Evolutionary conservation across 2,888 invertebrate species (phyloP), one percentile per base, ranked within the genome.

Genomic region (Caradrina clavipalpis): DNA sequence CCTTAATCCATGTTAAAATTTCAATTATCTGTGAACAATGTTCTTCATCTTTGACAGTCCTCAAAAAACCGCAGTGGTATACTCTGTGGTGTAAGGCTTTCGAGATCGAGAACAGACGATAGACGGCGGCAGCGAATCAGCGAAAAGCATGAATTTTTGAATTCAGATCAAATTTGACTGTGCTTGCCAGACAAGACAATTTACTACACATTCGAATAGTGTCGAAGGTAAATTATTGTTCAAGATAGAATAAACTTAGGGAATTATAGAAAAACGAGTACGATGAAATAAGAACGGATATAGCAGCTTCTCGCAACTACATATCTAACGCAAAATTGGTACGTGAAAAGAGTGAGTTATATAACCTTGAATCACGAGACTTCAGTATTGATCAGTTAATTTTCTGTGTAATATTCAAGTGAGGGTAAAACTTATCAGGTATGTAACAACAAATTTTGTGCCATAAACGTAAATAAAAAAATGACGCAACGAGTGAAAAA

Each of bases 361-460:
- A 95, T 96, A 96, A 96, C 96, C 96, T 96, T 96, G 95, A 95
- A 95, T 95, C 95, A 95, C 95, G 94, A 92, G 95, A 95, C 92
- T 91, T 89, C 84, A 88, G 90, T 95, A 94, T 94, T 94, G 94
- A 95, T 95, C 89, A 91, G 83, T 86, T 72, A 83, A 81, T 85
- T 88, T 86, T 85, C 68, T 83, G 81, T 82, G 74, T 80, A 85
- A 70, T 85, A 83, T 82, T 84, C 78, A 87, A 74, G 82, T 78
- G 81, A 79, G 86, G 83, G 80, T 75, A 80, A 73, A 73, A 73
- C 53, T 71, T 71, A 81, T 69, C 83, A 88, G 89, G 90, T 91
- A 90, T 76, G 89, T 89, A 76, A 69, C 31, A 57, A 55, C 31
- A 31, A 17, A 68, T 63, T 21, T 47, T 65, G 59, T 61, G 59